These are phyloP conservation scores for Buceros bicornis DNA, from an alignment of 2,797 vertebrate genomes.

Conservation along the genomic window DNA sequence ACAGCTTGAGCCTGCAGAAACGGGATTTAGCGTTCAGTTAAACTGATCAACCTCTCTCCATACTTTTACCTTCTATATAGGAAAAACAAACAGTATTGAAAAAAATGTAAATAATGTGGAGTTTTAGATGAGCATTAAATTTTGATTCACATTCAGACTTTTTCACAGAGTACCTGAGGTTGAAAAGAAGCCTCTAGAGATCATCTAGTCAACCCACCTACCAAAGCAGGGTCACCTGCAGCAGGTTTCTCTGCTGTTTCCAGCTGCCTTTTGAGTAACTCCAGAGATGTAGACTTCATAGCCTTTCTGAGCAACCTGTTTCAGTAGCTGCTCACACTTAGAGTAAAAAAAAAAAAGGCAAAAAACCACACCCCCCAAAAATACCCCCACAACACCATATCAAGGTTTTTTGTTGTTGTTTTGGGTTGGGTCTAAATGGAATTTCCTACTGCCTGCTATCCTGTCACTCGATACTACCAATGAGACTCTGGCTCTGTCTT, in stretches of 20 bases:
- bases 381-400: background rate
- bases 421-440: background rate
- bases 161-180: background rate
- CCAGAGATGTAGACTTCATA: background rate
- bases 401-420: background rate
- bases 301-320: background rate
- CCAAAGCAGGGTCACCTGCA: background rate
- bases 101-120: background rate
- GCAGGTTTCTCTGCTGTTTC: background rate
- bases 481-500: background rate
- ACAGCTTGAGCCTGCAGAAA: conserved; percentile 86
- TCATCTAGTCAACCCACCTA: background rate
- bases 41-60: background rate
- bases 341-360: background rate
- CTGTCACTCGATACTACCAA: background rate
- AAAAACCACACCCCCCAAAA: background rate
- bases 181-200: background rate
- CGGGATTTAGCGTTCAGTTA: background rate
- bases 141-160: background rate
- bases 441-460: background rate
- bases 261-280: background rate
- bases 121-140: background rate
- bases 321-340: background rate
- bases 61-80: background rate
- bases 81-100: background rate